Evolutionary conservation across 2,888 invertebrate genomes (phyloP), one percentile per base, ranked within the genome.

Genomic region (Criorhina ranunculi): DNA sequence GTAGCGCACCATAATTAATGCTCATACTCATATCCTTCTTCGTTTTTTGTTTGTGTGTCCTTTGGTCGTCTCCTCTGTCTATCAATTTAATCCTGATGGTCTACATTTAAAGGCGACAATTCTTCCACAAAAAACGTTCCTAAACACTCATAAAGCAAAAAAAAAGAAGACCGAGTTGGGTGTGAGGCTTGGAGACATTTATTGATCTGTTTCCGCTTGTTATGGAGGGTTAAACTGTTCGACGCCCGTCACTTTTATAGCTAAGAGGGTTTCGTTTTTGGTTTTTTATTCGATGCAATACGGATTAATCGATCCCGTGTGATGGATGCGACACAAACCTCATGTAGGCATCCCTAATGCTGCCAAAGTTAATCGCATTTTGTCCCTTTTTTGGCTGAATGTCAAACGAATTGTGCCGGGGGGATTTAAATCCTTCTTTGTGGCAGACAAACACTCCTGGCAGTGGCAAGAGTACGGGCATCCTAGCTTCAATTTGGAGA

Each of bases 341-440:
- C 57, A 62, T 66, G 11, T 12, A 40, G 76, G 35, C 31, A 37
- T 57, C 37, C 64, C 64, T 51, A 76, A 80, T 70, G 62, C 60
- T 40, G 33, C 37, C 70, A 46, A 24, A 55, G 72, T 78, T 78
- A 83, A 83, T 83, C 73, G 78, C 62, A 73, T 83, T 83, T 57
- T 49, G 35, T 60, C 57, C 60, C 49, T 42, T 67, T n/a, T 73
- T 83, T 79, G 79, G 79, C 70, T 51, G 49, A 62, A 33, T 69
- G 69, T 83, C 78, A 67, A 78, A 62, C 17, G 60, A 60, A 46
- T 33, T 15, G 53, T 40, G 46, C 17, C 12, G 17, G 9, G 29
- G 40, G 59, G 57, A 46, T 42, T 49, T 49, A 73, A 83, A 83
- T 72, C 72, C 78, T 62, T 46, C 72, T 46, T 77, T 82, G 70